Conservation (phyloP, 2,797 vertebrate genomes). For the Psittacula derbiana region DNA sequence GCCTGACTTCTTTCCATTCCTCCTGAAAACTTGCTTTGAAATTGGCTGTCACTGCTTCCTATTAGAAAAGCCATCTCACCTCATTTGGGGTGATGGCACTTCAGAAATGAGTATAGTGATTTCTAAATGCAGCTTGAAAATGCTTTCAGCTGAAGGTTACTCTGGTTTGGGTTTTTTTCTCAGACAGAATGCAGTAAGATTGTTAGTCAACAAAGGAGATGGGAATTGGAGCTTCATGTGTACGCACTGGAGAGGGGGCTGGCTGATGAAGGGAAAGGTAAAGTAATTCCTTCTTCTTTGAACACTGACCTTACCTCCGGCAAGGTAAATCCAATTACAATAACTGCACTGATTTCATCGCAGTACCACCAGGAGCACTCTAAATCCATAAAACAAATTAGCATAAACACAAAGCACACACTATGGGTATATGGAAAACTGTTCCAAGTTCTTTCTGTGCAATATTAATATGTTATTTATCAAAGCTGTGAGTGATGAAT, state of each 20-base stretch:
- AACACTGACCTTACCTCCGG: conserved; percentile 5
- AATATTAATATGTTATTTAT: neutral
- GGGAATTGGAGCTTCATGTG: neutral
- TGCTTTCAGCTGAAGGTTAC: neutral
- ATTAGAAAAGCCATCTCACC: neutral
- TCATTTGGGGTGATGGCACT: neutral
- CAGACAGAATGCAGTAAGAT: neutral
- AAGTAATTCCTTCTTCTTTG: conserved; percentile 26
- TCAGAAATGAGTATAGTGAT: neutral
- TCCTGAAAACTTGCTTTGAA: conserved; percentile 15
- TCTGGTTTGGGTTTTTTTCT: neutral
- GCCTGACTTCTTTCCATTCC: neutral
- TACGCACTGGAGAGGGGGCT: neutral
- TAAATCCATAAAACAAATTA: conserved; percentile 40
- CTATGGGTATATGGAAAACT: neutral
- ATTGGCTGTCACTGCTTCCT: neutral
- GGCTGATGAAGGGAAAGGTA: neutral
- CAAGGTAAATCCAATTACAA: conserved; percentile 30
- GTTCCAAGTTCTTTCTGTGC: neutral
- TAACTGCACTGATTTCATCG: conserved; percentile 35
- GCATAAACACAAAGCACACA: conserved; percentile 28
- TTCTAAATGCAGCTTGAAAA: neutral
- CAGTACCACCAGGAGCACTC: conserved; percentile 26
- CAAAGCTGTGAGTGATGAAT: neutral
- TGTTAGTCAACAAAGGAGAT: neutral